A percentile compares a stretch with the other conserved stretches of the same genome.
Evolutionary conservation across 2,797 vertebrate genomes (phyloP).

Genomic region (Lepilemur septentrionalis): DNA sequence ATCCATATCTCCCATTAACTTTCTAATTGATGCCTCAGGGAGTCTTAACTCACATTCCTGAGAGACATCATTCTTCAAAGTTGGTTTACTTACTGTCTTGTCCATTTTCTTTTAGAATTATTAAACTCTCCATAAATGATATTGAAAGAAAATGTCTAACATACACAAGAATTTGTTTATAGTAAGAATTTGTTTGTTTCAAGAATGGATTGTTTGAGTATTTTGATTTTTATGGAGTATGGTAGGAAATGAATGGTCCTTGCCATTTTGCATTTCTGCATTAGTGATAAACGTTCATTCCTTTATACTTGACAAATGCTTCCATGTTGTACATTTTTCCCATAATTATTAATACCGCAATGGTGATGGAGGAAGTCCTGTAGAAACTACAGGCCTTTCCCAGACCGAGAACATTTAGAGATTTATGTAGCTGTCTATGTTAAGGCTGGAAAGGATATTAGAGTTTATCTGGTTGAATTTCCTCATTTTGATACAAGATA

Average conservation of each 20-base stretch:
- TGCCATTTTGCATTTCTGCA: background rate
- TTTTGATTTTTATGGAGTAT: slow-evolving; percentile 38
- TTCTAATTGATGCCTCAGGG: background rate
- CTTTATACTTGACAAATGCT: background rate
- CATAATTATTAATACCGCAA: background rate
- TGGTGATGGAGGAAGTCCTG: background rate
- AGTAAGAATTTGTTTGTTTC: slow-evolving; percentile 41
- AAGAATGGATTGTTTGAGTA: background rate
- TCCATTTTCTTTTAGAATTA: slow-evolving; percentile 46
- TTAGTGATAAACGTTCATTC: background rate
- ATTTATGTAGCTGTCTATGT: background rate
- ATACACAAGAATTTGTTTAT: background rate
- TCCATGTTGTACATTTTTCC: background rate
- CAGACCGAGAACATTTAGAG: background rate
- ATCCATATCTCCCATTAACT: background rate
- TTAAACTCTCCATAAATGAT: background rate
- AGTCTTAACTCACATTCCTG: slow-evolving; percentile 3
- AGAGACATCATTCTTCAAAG: background rate
- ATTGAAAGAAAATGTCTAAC: slow-evolving; percentile 16
- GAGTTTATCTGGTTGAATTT: background rate
- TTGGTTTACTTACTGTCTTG: slow-evolving; percentile 6
- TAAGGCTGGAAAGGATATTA: background rate
- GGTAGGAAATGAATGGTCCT: background rate
- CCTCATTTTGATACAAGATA: background rate
- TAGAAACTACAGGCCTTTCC: background rate